Conservation (phyloP, 2,113 vertebrate species). For the Peucedramus taeniatus region DNA sequence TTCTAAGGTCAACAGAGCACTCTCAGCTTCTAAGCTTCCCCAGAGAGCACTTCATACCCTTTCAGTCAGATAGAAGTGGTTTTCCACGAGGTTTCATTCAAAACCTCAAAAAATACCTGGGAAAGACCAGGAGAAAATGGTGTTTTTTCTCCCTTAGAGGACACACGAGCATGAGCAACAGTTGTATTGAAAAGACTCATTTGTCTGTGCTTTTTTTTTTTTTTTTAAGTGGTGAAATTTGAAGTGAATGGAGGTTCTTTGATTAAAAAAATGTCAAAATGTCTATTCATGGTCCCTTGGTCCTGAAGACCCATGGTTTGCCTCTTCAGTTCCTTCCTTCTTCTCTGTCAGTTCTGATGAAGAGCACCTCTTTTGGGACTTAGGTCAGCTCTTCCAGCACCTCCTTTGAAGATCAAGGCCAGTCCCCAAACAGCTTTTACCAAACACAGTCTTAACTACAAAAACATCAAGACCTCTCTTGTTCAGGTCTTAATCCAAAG, state of each 20-base stretch:
- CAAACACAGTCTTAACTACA: background rate
- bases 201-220: background rate
- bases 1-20: background rate
- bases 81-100: background rate
- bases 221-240: background rate
- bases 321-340: background rate
- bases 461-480: background rate
- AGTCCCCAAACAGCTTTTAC: background rate
- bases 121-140: background rate
- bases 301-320: background rate
- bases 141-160: background rate
- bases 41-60: background rate
- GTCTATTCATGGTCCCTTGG: background rate
- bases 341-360: background rate
- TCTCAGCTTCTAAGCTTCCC: background rate
- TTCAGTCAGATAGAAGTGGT: background rate
- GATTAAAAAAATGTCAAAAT: background rate
- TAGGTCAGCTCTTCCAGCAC: background rate
- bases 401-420: background rate
- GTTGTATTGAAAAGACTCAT: background rate
- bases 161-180: background rate
- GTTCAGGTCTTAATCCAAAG: background rate
- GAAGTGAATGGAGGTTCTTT: background rate
- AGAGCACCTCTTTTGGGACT: background rate
- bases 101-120: background rate